Base-by-base conservation (phyloP, 2,888 invertebrate species). In the Sarcophaga variegata region DNA sequence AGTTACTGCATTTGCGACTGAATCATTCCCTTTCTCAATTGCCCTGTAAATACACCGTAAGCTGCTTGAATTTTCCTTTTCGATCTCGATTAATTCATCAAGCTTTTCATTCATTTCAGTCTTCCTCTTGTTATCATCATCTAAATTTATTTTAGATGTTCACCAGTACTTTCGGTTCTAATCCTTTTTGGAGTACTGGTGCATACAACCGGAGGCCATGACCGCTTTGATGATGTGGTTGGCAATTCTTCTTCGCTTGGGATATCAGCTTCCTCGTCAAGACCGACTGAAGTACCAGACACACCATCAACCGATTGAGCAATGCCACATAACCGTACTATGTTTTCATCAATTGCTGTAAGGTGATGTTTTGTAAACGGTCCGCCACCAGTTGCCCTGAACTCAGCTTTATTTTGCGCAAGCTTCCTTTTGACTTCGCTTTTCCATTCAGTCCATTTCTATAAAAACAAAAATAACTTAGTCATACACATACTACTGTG, bases 231-330 rank as follows among this genome's bases (percentile, higher is more conserved):
- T 12, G 49, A 47, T 54, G 70, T 72, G 22, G 59, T 25, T 10
- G 37, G 60, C 72, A 72, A 59, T 72, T 59, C 37, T 22, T 72
- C 72, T 62, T 72, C 37, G 27, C 20, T 72, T 72, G 60, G 6
- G 4, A 54, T 17, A 49, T 71, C 71, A 72, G 20, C 62, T 22
- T 72, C 62, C 25, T 59, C 60, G 72, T 49, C 20, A n/a, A 76
- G 76, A 47, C 66, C 76, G 49, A 76, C 20, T 20, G 63, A 4
- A 49, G 47, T 66, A 54, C 64, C 76, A 4, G 76, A 62, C 76
- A 66, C 76, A 76, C 76, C 66, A 49, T 66, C 66, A 14, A 76
- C 66, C 54, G 66, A 76, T 66, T 76, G 75, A 6, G 60, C 59
- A 59, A 74, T 59, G 60, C 22, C 37, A 63, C 75, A 63, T 63